Evolutionary conservation across 2,888 invertebrate genomes (phyloP).

Genomic region (Bimastos eiseni): DNA sequence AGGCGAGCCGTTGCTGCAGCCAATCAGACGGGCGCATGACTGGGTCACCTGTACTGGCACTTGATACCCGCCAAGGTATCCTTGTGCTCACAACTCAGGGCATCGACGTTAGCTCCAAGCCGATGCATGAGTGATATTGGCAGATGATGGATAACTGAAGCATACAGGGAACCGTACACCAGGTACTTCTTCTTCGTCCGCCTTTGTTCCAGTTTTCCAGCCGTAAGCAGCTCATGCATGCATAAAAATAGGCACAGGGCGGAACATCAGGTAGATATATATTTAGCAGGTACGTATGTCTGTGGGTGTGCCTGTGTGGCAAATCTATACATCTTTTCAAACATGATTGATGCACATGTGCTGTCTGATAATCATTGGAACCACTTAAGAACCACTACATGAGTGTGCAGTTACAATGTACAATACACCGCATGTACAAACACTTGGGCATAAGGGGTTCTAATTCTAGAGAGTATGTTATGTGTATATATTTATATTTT

Average conservation of each 20-base stretch:
- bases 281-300: background rate
- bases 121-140: background rate
- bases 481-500: background rate
- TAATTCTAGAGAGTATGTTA: background rate
- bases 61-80: background rate
- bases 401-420: background rate
- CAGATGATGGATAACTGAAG: background rate
- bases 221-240: background rate
- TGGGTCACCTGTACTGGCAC: background rate
- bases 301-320: background rate
- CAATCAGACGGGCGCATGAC: background rate
- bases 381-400: background rate
- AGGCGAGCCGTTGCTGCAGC: background rate
- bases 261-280: background rate
- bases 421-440: background rate
- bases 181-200: background rate
- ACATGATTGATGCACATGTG: background rate
- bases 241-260: background rate
- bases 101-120: background rate
- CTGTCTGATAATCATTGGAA: background rate
- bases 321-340: background rate
- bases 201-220: background rate
- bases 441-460: background rate
- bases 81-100: background rate
- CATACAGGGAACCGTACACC: background rate